These are phyloP conservation scores for Epinotia ramella DNA, from an alignment of 2,888 invertebrate species.

Conservation along the genomic window DNA sequence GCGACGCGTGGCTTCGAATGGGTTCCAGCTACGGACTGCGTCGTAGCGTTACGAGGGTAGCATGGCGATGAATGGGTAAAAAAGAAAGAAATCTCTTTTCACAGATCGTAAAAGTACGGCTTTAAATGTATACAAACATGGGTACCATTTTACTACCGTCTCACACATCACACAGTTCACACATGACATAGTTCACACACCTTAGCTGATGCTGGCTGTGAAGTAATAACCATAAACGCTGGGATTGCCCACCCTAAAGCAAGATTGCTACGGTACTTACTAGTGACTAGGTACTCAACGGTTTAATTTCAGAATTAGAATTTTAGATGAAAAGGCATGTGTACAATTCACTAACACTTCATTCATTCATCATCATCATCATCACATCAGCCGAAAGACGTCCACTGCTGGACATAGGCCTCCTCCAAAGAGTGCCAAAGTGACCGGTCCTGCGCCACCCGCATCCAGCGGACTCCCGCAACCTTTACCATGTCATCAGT, in stretches of 20 bases:
- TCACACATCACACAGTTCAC: not conserved
- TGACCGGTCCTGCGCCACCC: too few relatives aligned
- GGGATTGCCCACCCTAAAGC: constrained; percentile 39
- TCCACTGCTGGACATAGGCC: too few relatives aligned
- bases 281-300: not conserved
- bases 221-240: constrained; percentile 43
- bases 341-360: not conserved
- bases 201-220: constrained; percentile 29
- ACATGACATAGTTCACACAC: constrained; percentile 13
- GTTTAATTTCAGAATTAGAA: constrained; percentile 7
- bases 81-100: constrained; percentile 7
- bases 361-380: too few relatives aligned
- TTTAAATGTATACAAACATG: constrained; percentile 27
- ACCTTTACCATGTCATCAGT: too few relatives aligned
- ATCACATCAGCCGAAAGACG: too few relatives aligned
- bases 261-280: constrained; percentile 27
- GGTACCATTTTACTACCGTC: constrained; percentile 18
- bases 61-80: too few relatives aligned
- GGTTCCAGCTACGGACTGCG: too few relatives aligned
- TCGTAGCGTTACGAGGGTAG: too few relatives aligned
- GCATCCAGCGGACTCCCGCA: too few relatives aligned
- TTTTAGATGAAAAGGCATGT: not conserved
- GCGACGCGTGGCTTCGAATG: too few relatives aligned
- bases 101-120: constrained; percentile 16
- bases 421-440: too few relatives aligned